Conservation (phyloP, 2,113 vertebrate genomes). For the Camelus dromedarius region DNA sequence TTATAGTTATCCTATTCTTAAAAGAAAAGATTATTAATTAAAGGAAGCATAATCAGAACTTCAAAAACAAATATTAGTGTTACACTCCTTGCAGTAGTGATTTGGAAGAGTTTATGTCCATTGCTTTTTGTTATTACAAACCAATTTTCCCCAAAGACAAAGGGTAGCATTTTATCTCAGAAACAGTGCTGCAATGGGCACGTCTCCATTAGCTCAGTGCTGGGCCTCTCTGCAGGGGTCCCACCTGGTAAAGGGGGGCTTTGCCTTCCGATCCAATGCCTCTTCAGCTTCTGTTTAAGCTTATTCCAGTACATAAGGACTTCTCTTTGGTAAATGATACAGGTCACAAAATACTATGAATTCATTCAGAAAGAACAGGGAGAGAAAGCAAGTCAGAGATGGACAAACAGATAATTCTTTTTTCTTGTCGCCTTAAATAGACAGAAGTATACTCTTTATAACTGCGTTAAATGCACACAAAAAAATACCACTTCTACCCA, state of each 20-base stretch:
- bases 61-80: neutral
- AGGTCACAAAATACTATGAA: neutral
- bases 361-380: neutral
- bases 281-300: neutral
- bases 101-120: neutral
- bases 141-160: neutral
- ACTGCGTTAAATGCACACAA: neutral
- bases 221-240: neutral
- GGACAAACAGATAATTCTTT: neutral
- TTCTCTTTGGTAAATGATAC: neutral
- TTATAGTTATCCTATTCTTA: neutral
- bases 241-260: neutral
- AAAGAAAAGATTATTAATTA: slow-evolving; percentile 43
- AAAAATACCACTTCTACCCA: neutral
- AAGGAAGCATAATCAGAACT: neutral
- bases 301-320: neutral
- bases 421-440: neutral
- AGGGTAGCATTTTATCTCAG: neutral
- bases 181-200: neutral
- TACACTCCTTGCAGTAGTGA: neutral
- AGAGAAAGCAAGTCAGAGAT: neutral
- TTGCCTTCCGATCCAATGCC: neutral
- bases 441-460: neutral
- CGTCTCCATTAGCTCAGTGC: neutral
- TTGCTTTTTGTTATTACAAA: slow-evolving; percentile 21